Evolutionary conservation across 2,888 invertebrate species (phyloP), one percentile per base, ranked within the genome.

Genomic region (Netelia melanura): DNA sequence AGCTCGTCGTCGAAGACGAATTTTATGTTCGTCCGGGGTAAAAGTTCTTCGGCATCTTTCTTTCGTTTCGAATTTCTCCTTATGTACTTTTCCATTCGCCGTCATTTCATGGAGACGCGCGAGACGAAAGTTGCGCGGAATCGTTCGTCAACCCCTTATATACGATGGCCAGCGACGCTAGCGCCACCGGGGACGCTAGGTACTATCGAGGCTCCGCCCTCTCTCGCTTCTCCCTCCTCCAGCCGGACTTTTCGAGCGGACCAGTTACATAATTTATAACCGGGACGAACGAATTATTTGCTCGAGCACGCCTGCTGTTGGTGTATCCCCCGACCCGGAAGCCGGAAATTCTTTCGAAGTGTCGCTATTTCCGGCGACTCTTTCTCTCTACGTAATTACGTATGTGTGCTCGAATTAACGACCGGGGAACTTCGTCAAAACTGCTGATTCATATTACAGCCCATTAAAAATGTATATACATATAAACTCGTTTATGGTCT

Each of bases 241-340:
- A 64, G 58, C 25, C 52, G 81, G 75, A 64, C 72, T 79, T 56
- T 61, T 70, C 68, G 30, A 81, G 80, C 81, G 81, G 83, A 84
- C 83, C 83, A 85, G 86, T 86, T 86, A 84, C 86, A 87, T 88
- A 87, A 88, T 88, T 88, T 88, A 88, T 86, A 80, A 84, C 65
- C 82, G 44, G 48, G 77, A 80, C 83, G 79, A 79, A 79, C 75
- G 64, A 71, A 87, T 86, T 84, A 86, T 86, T 86, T 86, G 81
- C 81, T 84, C 76, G 58, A 70, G 80, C 78, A 87, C 83, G 75
- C 74, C n/a, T 64, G 68, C 23, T 71, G 58, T 58, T 80, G 54
- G 52, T 70, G 56, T 72, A 30, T 48, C 23, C 56, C 17, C 64
- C 17, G 25, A 43, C 58, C 58, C 61, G 48, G 14, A 52, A 62